Base-by-base conservation (phyloP, 2,888 invertebrate genomes). In the Caenorhabditis afra region DNA sequence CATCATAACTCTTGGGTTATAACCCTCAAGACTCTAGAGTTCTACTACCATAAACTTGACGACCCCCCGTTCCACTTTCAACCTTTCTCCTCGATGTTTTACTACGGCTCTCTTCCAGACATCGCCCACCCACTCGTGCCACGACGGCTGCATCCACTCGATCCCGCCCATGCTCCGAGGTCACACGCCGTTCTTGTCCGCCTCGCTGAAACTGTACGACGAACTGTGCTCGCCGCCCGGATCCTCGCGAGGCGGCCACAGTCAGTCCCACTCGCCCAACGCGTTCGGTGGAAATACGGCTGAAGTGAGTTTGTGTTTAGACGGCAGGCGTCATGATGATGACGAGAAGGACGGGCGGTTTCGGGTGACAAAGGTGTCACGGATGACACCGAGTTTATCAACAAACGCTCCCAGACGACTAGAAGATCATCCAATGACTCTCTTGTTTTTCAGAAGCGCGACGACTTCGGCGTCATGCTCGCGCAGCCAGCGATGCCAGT, bases 161-260 rank as follows among this genome's bases (percentile, higher is more conserved):
- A 79, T 82, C 45, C 82, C 84, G 37, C 84, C 84, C n/a, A 78
- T 84, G 81, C 62, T 84, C 35, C 76, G 82, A 64, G 84, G 82
- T 47, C 84, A 85, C 68, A 84, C 84, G 39, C 85, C 85, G n/a
- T 85, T 85, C 65, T 70, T 85, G 18, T 83, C 85, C 10, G 73
- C 81, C 1, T 77, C 81, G 14, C 77, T 83, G 49, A 77, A 79
- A 61, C 81, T 84, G 41, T 85, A 85, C 81, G 83, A 84, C 59
- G 84, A 84, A 20, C 64, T 85, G 61, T 83, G 83, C 47, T 84
- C 84, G 37, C 85, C 85, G 20, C 75, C 81, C 2, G 71, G 75
- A 16, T 79, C 80, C 1, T 80, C 83, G 12, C 41, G 52, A 12
- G 18, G 44, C 14, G 53, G 68, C 7, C 29, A 29, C 29, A 29